Conservation (phyloP, 1,140 invertebrate genomes). For the Lasaia peninsularis region DNA sequence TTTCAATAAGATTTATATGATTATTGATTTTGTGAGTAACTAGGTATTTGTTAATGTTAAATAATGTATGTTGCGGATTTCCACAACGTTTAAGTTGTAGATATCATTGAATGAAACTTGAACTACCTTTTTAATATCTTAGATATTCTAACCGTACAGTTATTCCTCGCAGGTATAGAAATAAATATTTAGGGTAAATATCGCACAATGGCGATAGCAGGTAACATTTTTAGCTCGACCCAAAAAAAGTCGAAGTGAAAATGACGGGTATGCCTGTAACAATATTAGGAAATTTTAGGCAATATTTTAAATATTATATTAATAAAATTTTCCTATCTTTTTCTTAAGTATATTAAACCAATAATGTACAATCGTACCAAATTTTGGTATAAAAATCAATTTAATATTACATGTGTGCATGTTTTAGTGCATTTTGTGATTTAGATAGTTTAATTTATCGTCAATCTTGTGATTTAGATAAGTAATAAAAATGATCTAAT, state of each 20-base stretch:
- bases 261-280: constrained; percentile 34
- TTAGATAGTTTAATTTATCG: constrained; percentile 76
- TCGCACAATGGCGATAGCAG: constrained; percentile 26
- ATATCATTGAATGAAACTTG: not conserved
- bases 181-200: constrained; percentile 37
- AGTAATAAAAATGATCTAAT: constrained; percentile 54
- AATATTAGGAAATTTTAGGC: constrained; percentile 59
- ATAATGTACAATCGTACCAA: constrained; percentile 67
- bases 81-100: constrained; percentile 13
- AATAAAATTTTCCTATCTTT: constrained; percentile 40
- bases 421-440: constrained; percentile 78
- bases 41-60: constrained; percentile 8
- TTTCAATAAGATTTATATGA: constrained; percentile 5
- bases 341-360: constrained; percentile 45
- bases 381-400: constrained; percentile 65
- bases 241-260: constrained; percentile 19
- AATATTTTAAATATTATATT: constrained; percentile 49
- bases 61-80: constrained; percentile 6
- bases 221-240: constrained; percentile 20
- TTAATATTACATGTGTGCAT: constrained; percentile 74
- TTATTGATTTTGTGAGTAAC: constrained; percentile 4
- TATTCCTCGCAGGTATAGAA: constrained; percentile 56
- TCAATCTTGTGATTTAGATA: constrained; percentile 76
- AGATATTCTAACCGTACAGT: constrained; percentile 30
- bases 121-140: constrained; percentile 2